Percentiles rank a stretch among this genome's conserved stretches.
These are phyloP conservation scores for Tetramorium bicarinatum DNA, from an alignment of 2,888 invertebrate species.

Conservation along the genomic window DNA sequence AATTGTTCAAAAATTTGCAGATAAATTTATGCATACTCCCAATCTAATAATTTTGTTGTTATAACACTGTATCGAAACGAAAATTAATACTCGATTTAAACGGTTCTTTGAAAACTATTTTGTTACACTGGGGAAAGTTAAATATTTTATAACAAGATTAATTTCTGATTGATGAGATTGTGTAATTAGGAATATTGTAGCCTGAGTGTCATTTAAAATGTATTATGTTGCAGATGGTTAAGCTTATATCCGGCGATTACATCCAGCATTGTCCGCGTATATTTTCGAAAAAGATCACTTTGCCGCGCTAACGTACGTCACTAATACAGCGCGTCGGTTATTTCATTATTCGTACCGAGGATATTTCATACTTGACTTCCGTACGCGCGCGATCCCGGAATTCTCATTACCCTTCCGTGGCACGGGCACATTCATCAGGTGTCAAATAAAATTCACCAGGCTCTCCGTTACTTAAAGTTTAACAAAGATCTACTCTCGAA, in stretches of 20 bases:
- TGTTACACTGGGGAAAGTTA: not conserved
- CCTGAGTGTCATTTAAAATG: not conserved
- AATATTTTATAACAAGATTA: conserved; percentile 1
- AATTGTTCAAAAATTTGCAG: not conserved
- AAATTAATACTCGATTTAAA: conserved; percentile 7
- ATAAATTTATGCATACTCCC: too few species aligned
- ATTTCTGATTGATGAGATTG: not conserved
- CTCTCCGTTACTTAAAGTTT: conserved; percentile 66
- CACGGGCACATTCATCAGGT: conserved; percentile 75
- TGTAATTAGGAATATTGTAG: not conserved
- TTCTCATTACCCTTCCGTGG: conserved; percentile 74
- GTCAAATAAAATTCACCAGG: conserved; percentile 74
- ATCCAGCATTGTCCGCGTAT: not conserved
- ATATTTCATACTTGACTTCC: conserved; percentile 71
- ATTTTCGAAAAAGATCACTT: conserved; percentile 1
- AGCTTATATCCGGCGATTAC: not conserved
- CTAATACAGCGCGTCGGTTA: conserved; percentile 50
- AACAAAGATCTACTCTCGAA: conserved; percentile 71
- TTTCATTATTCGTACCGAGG: conserved; percentile 68
- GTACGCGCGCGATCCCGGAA: conserved; percentile 67
- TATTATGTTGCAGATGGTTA: not conserved
- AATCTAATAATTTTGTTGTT: not conserved
- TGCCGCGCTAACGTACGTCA: conserved; percentile 2
- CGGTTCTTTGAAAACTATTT: not conserved
- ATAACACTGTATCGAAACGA: not conserved